A percentile compares a stretch with the other conserved stretches of the same genome.
These are phyloP conservation scores for Hemicentrotus pulcherrimus DNA, from an alignment of 35 echinoderm and acorn worm species.

Conservation along the genomic window DNA sequence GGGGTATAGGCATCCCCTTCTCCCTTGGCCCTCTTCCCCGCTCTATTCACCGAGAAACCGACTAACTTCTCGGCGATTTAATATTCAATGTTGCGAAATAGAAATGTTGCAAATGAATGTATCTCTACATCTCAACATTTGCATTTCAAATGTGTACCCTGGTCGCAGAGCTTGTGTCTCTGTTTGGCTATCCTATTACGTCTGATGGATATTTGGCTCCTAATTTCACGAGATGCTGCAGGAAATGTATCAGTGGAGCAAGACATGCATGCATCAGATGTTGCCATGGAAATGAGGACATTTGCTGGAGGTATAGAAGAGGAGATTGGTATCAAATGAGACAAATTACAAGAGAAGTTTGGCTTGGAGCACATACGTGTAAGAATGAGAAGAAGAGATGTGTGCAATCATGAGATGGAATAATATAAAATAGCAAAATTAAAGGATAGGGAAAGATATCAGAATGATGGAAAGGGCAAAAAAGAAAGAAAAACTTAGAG, in stretches of 20 bases:
- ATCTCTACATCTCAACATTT: constrained; percentile 4
- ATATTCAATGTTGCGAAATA: neutral
- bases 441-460: neutral
- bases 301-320: neutral
- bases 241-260: neutral
- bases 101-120: constrained; percentile 17
- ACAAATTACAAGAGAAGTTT: neutral
- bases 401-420: neutral
- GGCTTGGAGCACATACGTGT: neutral
- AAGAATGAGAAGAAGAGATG: neutral
- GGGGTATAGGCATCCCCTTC: neutral
- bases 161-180: neutral
- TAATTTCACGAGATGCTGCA: neutral
- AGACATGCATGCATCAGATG: neutral
- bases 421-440: neutral
- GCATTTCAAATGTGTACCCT: neutral
- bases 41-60: neutral
- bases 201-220: constrained; percentile 3
- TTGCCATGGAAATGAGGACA: neutral
- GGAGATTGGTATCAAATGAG: neutral
- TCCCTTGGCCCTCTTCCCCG: neutral
- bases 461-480: neutral
- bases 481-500: neutral
- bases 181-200: constrained; percentile 2
- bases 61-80: neutral